Evolutionary conservation across 92 coral and sea anemone genomes (phyloP), one percentile per base, ranked within the genome.

Genomic region (Zoanthus solanderi): DNA sequence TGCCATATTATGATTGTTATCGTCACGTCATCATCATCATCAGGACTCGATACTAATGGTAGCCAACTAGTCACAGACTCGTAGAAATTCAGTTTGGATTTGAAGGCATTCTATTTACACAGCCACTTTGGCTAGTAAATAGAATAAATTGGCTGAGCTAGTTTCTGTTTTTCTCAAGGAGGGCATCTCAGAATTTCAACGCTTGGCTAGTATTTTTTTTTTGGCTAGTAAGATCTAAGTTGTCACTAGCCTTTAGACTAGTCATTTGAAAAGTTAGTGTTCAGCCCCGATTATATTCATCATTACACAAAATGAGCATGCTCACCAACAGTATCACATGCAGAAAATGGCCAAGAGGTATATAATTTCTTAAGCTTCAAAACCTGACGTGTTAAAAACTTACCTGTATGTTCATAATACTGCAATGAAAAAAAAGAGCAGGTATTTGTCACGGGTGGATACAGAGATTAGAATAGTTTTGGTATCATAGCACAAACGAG

Each of bases 331-430:
- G 23, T 23, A 23, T 23, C 23, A 23, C 23, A 23, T 23, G 23
- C 52, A 60, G 67, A 13, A 60, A 60, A 60, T 60, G 61, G 23
- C 23, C 23, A 23, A 23, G 23, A 23, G 23, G 23, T 23, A 23
- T 23, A 23, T 23, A 23, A 23, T 23, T 23, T 23, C 53, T 48
- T 12, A 2, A 47, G 60, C 7, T 34, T 6, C 8, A 6, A 16
- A 45, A n/a, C 42, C 47, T 0, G 48, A 42, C 17, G 14, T 8
- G 18, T 17, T 1, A 74, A 46, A 75, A 48, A 50, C 80, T 76
- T 76, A 76, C 80, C 80, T 76, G 80, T 76, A 76, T 50, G n/a
- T 53, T 76, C 80, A 76, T 76, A 14, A 76, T 76, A 76, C 80
- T 76, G 80, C 18, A 76, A 76, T 28, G 65, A 28, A 76, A 73